A percentile compares a stretch with the other conserved stretches of the same genome.
Evolutionary conservation across 2,797 vertebrate species (phyloP).

Genomic region (Selene dorsalis): DNA sequence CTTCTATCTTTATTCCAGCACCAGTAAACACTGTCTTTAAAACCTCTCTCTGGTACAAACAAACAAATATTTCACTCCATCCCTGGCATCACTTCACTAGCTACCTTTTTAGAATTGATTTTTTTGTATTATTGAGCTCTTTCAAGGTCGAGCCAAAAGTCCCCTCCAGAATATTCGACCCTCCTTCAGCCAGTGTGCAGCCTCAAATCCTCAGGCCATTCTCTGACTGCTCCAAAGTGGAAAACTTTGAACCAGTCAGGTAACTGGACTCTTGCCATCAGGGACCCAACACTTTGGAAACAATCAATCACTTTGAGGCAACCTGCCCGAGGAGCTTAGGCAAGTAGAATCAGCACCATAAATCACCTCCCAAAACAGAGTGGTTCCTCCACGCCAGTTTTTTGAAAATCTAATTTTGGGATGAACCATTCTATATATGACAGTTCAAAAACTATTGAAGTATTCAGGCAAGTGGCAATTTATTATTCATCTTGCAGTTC

Average conservation of each 20-base stretch:
- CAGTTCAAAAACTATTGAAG: no score
- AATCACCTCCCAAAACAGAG: slow-evolving; percentile 59
- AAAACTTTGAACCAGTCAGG: slow-evolving; percentile 52
- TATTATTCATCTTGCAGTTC: not conserved
- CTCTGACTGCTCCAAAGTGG: slow-evolving; percentile 42
- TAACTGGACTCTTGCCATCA: slow-evolving; percentile 57
- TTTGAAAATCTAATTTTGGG: slow-evolving; percentile 40
- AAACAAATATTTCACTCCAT: slow-evolving; percentile 13
- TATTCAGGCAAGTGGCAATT: not conserved
- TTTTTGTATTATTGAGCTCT: slow-evolving; percentile 27
- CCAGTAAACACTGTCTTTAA: not conserved
- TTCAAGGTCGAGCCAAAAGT: slow-evolving; percentile 35
- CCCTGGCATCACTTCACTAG: slow-evolving; percentile 23
- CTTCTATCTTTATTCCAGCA: not conserved
- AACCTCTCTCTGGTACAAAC: not conserved
- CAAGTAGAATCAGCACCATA: slow-evolving; percentile 48
- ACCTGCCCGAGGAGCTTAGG: slow-evolving; percentile 56
- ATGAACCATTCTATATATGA: not conserved
- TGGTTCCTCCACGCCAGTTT: slow-evolving; percentile 33
- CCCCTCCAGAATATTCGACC: slow-evolving; percentile 14
- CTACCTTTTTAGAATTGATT: slow-evolving; percentile 31
- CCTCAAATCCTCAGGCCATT: slow-evolving; percentile 37
- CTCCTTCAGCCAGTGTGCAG: slow-evolving; percentile 6
- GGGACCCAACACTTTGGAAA: slow-evolving; percentile 44
- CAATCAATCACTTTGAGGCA: slow-evolving; percentile 67